Conservation (phyloP, 2,797 vertebrate genomes). For the Thunnus albacares region DNA sequence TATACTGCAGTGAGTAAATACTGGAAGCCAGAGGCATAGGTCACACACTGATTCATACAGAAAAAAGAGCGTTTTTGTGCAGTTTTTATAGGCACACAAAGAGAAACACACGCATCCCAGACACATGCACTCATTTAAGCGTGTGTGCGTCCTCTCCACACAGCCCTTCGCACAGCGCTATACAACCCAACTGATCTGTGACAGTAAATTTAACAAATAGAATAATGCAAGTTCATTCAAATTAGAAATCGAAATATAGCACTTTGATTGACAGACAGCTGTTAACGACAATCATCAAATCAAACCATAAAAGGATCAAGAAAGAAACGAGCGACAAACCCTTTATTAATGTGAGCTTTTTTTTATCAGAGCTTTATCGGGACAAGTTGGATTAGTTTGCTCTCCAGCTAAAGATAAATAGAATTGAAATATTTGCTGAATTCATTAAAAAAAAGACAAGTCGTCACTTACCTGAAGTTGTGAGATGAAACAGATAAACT, state of each 20-base stretch:
- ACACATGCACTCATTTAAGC: constrained; percentile 12
- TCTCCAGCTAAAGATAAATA: not conserved
- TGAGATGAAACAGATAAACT: constrained; percentile 84
- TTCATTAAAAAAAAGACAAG: not conserved
- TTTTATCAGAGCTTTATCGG: not conserved
- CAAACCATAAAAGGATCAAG: not conserved
- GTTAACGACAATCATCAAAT: not conserved
- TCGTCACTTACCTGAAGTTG: constrained; percentile 84
- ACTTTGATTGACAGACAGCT: not conserved
- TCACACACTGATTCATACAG: not conserved
- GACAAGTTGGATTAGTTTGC: not conserved
- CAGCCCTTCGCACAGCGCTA: not conserved
- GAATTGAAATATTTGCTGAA: not conserved
- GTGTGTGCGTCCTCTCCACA: constrained; percentile 1
- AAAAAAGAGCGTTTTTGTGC: not conserved
- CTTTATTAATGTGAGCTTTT: not conserved
- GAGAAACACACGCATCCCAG: constrained; percentile 3
- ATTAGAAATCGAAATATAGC: not conserved
- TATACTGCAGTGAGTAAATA: not conserved
- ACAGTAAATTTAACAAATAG: not conserved
- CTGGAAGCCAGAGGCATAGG: not conserved
- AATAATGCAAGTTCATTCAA: not conserved
- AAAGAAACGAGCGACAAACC: not conserved
- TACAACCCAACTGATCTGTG: not conserved
- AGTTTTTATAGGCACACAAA: constrained; percentile 1